A percentile compares a stretch with the other conserved stretches of the same genome.
These are phyloP conservation scores for Phallusia fumigata DNA, from an alignment of 23 tunicate genomes.

Conservation along the genomic window DNA sequence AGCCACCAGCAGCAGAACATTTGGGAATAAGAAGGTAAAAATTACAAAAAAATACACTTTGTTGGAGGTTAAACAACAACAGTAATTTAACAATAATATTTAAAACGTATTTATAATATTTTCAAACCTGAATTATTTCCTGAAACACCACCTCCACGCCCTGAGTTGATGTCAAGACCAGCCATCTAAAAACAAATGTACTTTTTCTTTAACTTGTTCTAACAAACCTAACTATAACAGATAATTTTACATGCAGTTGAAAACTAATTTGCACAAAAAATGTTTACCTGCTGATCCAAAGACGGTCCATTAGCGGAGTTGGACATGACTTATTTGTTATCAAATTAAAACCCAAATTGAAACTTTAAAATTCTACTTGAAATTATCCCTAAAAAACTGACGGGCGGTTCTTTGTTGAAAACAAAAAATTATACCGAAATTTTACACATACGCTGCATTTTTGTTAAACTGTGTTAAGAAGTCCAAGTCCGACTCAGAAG, in stretches of 20 bases:
- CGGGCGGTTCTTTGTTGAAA: too few relatives aligned
- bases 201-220: not conserved
- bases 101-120: not conserved
- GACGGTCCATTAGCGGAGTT: slow-evolving; percentile 35
- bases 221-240: not conserved
- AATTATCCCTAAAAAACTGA: not conserved
- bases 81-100: too few relatives aligned
- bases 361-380: slow-evolving; percentile 1
- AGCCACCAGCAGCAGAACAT: too few relatives aligned
- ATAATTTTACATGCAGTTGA: not conserved
- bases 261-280: not conserved
- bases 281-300: slow-evolving; percentile 42
- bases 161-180: slow-evolving; percentile 44
- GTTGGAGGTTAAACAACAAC: too few relatives aligned
- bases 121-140: slow-evolving; percentile 14
- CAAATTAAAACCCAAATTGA: not conserved
- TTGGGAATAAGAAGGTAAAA: too few relatives aligned
- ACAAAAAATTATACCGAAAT: not conserved
- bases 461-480: too few relatives aligned
- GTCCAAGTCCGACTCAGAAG: too few relatives aligned
- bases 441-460: too few relatives aligned
- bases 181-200: slow-evolving; percentile 38
- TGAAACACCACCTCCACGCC: slow-evolving; percentile 30
- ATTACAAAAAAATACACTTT: too few relatives aligned
- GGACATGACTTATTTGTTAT: not conserved